phyloP scores from a whole-genome alignment of 2,888 invertebrate genomes.

The Lasioglossum villosulum region DNA sequence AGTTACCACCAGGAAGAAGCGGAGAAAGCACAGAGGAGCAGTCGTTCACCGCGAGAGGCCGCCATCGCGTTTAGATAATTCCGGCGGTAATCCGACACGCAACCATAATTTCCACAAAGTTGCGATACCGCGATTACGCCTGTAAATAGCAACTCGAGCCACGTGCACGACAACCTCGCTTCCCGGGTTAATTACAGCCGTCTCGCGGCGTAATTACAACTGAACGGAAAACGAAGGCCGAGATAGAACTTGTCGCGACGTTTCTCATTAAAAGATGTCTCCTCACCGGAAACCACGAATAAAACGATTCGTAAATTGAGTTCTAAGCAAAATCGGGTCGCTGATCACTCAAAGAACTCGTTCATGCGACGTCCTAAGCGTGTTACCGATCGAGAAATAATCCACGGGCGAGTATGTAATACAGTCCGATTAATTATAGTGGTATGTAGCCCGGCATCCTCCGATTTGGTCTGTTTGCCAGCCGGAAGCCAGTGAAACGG shows the following conservation, averaged over 20 bases:
- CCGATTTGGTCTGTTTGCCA: constrained; percentile 62
- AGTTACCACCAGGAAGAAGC: not conserved
- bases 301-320: not conserved
- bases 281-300: not conserved
- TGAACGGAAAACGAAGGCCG: not conserved
- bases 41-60: constrained; percentile 14
- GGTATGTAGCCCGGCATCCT: constrained; percentile 37
- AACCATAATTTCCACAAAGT: not conserved
- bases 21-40: not conserved
- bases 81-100: not conserved
- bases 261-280: not conserved
- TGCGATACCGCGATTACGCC: not conserved
- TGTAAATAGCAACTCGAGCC: not conserved
- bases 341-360: not conserved
- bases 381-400: not conserved
- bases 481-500: constrained; percentile 17
- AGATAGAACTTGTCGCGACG: not conserved
- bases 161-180: not conserved
- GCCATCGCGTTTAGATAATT: constrained; percentile 8
- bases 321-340: not conserved
- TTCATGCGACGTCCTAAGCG: not conserved
- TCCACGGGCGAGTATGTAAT: not conserved
- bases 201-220: not conserved
- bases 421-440: constrained; percentile 7
- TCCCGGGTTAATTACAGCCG: not conserved